Conservation (phyloP, 2,888 invertebrate genomes). For the Galeopsomyia nigrocyanea region DNA sequence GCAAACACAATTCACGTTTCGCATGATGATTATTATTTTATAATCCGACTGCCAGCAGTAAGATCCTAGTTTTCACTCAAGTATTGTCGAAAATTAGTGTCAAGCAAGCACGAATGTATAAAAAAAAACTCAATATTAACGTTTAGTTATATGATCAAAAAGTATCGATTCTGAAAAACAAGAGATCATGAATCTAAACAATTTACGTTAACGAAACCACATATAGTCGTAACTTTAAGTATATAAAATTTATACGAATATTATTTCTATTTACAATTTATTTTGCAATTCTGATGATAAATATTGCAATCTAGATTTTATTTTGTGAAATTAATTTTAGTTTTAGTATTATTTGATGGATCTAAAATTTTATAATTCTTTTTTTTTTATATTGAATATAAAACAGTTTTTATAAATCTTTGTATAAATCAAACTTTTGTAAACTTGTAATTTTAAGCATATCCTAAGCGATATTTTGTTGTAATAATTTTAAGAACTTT, state of each 20-base stretch:
- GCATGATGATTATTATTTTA: constrained; percentile 12
- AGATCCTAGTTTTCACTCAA: background rate
- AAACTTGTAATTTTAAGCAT: constrained; percentile 45
- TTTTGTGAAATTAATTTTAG: constrained; percentile 29
- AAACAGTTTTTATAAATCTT: constrained; percentile 45
- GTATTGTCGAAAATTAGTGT: constrained; percentile 4
- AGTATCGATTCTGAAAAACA: constrained; percentile 20
- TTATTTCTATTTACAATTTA: constrained; percentile 30
- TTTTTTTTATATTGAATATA: constrained; percentile 40
- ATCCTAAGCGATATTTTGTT: constrained; percentile 39
- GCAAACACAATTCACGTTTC: background rate
- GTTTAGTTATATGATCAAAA: constrained; percentile 31
- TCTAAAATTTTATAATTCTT: constrained; percentile 41
- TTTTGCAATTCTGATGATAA: constrained; percentile 25
- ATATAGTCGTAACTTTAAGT: constrained; percentile 23
- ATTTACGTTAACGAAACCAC: constrained; percentile 29
- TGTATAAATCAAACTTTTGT: constrained; percentile 47
- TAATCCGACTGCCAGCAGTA: constrained; percentile 18
- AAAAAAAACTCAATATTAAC: constrained; percentile 26
- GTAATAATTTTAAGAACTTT: constrained; percentile 41
- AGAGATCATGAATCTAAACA: constrained; percentile 23
- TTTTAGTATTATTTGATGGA: constrained; percentile 41
- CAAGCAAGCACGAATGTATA: constrained; percentile 27
- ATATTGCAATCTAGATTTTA: constrained; percentile 34
- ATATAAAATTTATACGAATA: constrained; percentile 20